These are phyloP conservation scores for Drosophila biarmipes DNA, from an alignment of 1,140 invertebrate species.

Conservation along the genomic window DNA sequence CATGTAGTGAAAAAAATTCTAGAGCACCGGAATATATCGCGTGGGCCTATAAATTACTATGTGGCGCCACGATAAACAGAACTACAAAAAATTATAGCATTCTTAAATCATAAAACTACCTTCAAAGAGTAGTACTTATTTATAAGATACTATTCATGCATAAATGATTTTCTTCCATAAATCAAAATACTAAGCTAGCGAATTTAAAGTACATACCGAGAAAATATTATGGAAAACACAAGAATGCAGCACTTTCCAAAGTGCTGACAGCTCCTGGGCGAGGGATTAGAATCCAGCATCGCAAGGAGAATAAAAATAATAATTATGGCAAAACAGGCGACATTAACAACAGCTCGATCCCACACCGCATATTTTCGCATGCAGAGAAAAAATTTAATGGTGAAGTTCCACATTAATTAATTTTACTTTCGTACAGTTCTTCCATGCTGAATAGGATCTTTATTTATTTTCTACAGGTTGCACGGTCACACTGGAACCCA, in stretches of 20 bases:
- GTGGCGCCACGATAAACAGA: neutral
- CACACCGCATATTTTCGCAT: neutral
- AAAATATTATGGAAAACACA: neutral
- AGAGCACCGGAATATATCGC: neutral
- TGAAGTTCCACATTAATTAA: no score
- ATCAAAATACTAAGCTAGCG: conserved; percentile 6
- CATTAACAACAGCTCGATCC: conserved; percentile 3
- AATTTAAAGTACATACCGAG: conserved; percentile 1
- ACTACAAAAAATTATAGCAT: neutral
- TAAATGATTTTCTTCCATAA: conserved; percentile 1
- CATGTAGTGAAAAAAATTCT: neutral
- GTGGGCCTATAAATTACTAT: neutral
- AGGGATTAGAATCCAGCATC: conserved; percentile 18
- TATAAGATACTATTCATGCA: neutral
- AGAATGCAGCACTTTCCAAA: conserved; percentile 2
- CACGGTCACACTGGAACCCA: neutral
- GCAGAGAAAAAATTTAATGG: neutral
- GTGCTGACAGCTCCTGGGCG: conserved; percentile 27
- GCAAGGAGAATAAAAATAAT: conserved; percentile 34
- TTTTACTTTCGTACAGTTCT: no score
- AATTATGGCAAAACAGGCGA: conserved; percentile 30
- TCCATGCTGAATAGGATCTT: no score
- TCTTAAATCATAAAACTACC: neutral
- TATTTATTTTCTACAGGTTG: neutral
- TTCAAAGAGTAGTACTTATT: neutral